Evolutionary conservation across 2,113 vertebrate genomes (phyloP), one percentile per base, ranked within the genome.

Genomic region (Salvelinus sp.): DNA sequence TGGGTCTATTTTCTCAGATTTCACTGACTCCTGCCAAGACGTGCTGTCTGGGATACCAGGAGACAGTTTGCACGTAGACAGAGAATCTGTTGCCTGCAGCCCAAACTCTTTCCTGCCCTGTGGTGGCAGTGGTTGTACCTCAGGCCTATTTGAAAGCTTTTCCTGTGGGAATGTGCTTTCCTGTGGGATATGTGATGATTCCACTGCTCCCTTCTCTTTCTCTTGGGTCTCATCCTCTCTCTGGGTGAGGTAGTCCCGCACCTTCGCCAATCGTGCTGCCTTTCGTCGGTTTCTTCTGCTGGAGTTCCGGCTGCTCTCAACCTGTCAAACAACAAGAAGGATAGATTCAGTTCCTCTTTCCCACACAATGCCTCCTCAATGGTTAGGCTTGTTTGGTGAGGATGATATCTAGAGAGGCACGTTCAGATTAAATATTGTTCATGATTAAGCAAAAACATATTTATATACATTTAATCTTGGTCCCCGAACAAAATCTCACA

Each of bases 191-290:
- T 68, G 47, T 22, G 79, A 62, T 23, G 47, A 73, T 50, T 79
- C 78, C 2, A 75, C 48, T 50, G 47, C 38, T 6, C 84, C 69
- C 23, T 80, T 74, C 30, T 79, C 79, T 12, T 27, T 16, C 2
- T 80, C 79, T 6, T 50, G 70, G 0, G 3, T 9, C n/a, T 58
- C 74, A 23, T 57, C 76, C 0, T 78, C 75, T 75, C 68, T 85
- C 38, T 84, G 80, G 57, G 84, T 25, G 76, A 91, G 92, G 80
- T 79, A 70, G 67, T 93, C 86, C 33, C n/a, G 86, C 72, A 90
- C 57, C 67, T 69, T 81, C 18, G 85, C 87, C 80, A 89, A 75
- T 60, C 86, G 83, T 2, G 85, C 84, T 12, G 87, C 88, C 75
- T 85, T 92, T 72, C 88, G 84, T 67, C 30, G 76, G 76, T 38